Percentiles rank a stretch among this genome's conserved stretches.
phyloP scores from a whole-genome alignment of 2,888 invertebrate species.

The Flexamia atlantica region DNA sequence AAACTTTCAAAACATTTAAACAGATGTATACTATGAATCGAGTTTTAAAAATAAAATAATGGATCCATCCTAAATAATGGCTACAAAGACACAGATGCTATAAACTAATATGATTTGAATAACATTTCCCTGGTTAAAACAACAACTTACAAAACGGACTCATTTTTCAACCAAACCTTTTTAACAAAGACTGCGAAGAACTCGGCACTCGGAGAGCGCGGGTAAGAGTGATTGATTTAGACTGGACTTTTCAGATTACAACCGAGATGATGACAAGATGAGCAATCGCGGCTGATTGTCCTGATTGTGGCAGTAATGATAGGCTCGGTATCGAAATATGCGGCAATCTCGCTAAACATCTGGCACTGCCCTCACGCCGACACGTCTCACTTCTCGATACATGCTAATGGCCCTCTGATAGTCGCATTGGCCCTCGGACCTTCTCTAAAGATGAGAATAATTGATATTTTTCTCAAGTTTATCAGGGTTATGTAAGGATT shows the following conservation, averaged over 20 bases:
- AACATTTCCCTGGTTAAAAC: too few species aligned
- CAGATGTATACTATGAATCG: too few species aligned
- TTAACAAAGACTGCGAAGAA: background rate
- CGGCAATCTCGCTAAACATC: slow-evolving; percentile 51
- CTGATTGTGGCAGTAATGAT: slow-evolving; percentile 34
- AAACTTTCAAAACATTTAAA: too few species aligned
- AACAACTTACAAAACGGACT: too few species aligned
- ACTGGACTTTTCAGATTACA: slow-evolving; percentile 2
- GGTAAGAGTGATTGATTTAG: slow-evolving; percentile 7
- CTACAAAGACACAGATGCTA: too few species aligned
- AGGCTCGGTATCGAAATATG: slow-evolving; percentile 46
- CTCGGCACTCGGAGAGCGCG: background rate
- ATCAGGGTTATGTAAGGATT: background rate
- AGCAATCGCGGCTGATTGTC: slow-evolving; percentile 27
- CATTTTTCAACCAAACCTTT: too few species aligned
- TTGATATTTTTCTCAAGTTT: background rate
- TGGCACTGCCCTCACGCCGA: background rate
- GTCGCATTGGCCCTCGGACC: too few species aligned
- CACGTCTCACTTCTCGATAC: slow-evolving; percentile 1
- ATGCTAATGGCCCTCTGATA: background rate
- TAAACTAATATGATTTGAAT: too few species aligned
- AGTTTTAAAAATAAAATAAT: too few species aligned
- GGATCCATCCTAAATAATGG: too few species aligned
- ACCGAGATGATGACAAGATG: background rate
- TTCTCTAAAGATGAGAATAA: too few species aligned